These are phyloP conservation scores for Capreolus pygargus DNA, from an alignment of 2,113 vertebrate species.

Conservation along the genomic window DNA sequence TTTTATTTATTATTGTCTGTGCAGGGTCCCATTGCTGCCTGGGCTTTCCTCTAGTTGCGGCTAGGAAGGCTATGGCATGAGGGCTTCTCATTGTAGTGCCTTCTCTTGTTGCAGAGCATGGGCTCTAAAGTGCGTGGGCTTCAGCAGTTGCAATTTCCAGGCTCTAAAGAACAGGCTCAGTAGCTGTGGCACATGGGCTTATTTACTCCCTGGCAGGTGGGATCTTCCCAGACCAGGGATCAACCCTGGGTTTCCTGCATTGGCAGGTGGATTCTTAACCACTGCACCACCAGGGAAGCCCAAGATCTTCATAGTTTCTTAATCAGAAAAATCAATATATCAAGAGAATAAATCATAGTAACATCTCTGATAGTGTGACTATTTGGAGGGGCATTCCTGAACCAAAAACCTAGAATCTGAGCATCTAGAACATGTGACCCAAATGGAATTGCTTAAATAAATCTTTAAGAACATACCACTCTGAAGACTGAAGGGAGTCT, in stretches of 20 bases:
- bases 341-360: rapidly evolving
- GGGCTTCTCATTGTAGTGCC: background rate
- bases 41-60: background rate
- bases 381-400: background rate
- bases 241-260: background rate
- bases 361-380: background rate
- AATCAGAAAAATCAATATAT: background rate
- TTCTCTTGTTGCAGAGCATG: background rate
- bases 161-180: background rate
- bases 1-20: background rate
- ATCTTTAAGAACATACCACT: background rate
- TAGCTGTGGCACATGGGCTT: background rate
- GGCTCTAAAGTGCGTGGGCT: background rate
- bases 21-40: background rate
- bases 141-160: background rate
- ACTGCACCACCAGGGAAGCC: background rate
- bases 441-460: background rate
- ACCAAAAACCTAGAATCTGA: background rate
- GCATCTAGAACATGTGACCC: background rate
- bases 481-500: background rate
- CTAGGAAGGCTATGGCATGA: background rate
- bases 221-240: background rate
- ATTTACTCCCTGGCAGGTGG: background rate
- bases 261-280: background rate
- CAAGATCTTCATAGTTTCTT: background rate